Conservation (phyloP, 2,888 invertebrate genomes). For the Caprella mutica region DNA sequence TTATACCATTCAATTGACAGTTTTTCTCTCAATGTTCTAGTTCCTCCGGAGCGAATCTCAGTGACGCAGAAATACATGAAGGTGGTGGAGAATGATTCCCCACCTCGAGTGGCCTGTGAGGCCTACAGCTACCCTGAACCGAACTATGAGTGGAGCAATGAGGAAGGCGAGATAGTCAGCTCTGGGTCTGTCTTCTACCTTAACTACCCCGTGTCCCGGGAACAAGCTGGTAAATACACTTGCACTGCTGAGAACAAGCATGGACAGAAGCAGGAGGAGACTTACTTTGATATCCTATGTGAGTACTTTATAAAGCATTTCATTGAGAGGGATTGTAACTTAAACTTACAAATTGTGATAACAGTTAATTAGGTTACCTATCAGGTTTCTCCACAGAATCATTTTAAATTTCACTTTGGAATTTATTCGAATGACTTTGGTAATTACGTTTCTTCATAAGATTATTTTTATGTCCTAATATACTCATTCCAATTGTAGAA, state of each 20-base stretch:
- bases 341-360: too few species aligned
- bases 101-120: constrained; percentile 49
- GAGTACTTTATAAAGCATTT: constrained; percentile 43
- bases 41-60: constrained; percentile 73
- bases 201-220: constrained; percentile 55
- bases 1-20: too few species aligned
- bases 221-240: constrained; percentile 62
- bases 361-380: too few species aligned
- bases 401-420: too few species aligned
- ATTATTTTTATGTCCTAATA: too few species aligned
- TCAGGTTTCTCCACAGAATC: too few species aligned
- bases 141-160: constrained; percentile 59
- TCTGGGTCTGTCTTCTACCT: constrained; percentile 50
- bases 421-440: too few species aligned
- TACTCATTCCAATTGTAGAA: too few species aligned
- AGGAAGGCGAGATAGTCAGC: constrained; percentile 45
- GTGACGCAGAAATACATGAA: constrained; percentile 47
- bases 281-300: constrained; percentile 72
- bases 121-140: constrained; percentile 55
- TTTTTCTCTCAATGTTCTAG: too few species aligned
- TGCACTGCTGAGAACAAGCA: constrained; percentile 59
- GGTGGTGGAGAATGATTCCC: constrained; percentile 45
- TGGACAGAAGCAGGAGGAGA: constrained; percentile 57
- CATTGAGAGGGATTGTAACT: too few species aligned
- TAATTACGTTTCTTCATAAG: too few species aligned